Percentiles rank a stretch among this genome's conserved stretches.
These are phyloP conservation scores for Nycticebus coucang DNA, from an alignment of 2,113 vertebrate species.

Conservation along the genomic window DNA sequence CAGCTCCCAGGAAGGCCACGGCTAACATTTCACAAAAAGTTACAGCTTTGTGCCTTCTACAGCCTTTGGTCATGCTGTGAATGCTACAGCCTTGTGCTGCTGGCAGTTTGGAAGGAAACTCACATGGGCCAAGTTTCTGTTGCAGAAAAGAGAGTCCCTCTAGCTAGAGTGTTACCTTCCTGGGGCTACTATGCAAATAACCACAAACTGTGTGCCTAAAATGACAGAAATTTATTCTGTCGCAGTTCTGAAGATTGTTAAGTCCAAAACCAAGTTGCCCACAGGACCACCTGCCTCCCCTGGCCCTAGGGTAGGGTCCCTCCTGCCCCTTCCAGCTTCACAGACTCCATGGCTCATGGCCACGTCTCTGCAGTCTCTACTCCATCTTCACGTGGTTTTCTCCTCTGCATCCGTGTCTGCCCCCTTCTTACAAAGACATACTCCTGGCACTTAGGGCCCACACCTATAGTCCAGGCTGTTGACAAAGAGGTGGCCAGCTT, in stretches of 20 bases:
- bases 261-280: neutral
- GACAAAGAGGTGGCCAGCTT: too few relatives aligned
- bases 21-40: neutral
- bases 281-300: neutral
- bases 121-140: too few relatives aligned
- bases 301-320: neutral
- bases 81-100: neutral
- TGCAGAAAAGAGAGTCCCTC: neutral
- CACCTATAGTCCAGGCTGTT: neutral
- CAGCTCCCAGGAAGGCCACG: neutral
- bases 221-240: neutral
- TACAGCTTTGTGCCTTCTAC: neutral
- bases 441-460: neutral
- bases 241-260: rapidly evolving
- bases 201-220: too few relatives aligned
- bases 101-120: neutral
- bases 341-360: too few relatives aligned
- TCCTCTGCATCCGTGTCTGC: neutral
- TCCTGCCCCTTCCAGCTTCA: neutral
- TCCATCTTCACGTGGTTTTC: neutral
- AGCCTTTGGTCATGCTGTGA: rapidly evolving
- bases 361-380: neutral
- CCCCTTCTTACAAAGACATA: neutral
- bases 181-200: rapidly evolving
- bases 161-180: neutral